Percentiles rank a stretch among this genome's conserved stretches.
phyloP scores from a whole-genome alignment of 2,113 vertebrate species.

The Solea solea region DNA sequence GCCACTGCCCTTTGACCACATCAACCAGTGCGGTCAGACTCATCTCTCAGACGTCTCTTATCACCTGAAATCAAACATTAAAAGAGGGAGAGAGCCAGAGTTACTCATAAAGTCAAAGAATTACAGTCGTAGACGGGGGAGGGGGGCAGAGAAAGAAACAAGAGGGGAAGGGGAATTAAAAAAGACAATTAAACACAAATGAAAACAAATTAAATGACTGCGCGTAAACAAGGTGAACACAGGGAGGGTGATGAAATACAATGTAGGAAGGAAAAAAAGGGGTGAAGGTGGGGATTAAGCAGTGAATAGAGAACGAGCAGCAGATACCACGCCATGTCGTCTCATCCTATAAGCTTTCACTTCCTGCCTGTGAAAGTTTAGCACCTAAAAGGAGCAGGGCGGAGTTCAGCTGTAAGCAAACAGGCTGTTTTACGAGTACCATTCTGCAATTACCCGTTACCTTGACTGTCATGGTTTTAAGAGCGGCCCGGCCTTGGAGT shows the following conservation, averaged over 20 bases:
- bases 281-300: neutral
- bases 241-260: neutral
- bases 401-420: constrained; percentile 77
- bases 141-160: constrained; percentile 48
- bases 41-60: constrained; percentile 75
- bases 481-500: constrained; percentile 85
- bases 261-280: neutral
- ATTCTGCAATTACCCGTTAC: constrained; percentile 84
- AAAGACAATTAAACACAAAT: neutral
- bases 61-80: constrained; percentile 81
- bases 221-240: neutral
- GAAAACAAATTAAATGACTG: neutral
- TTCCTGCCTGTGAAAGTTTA: constrained; percentile 33
- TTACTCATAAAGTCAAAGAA: constrained; percentile 69
- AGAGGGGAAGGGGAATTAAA: neutral
- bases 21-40: constrained; percentile 74
- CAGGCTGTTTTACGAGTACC: constrained; percentile 78
- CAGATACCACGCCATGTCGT: constrained; percentile 2
- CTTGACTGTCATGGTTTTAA: constrained; percentile 86
- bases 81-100: constrained; percentile 71
- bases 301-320: neutral
- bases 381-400: constrained; percentile 35
- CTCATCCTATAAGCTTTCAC: neutral
- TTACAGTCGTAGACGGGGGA: constrained; percentile 36
- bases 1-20: constrained; percentile 83